Percentiles rank a stretch among this genome's conserved stretches.
phyloP scores from a whole-genome alignment of 2,113 vertebrate genomes.

The Larimichthys polyactis region DNA sequence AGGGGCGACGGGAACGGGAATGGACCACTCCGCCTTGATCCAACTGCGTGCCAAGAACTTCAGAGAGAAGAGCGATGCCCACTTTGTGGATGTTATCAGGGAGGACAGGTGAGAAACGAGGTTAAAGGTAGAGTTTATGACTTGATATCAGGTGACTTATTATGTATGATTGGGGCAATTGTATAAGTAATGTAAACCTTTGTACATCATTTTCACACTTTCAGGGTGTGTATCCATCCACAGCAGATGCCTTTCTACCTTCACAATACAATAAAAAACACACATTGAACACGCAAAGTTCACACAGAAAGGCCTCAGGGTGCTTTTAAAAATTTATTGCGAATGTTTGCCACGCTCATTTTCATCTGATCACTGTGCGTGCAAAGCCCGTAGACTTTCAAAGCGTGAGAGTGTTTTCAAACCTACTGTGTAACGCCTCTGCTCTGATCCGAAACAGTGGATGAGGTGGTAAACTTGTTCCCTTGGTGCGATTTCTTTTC shows the following conservation, averaged over 20 bases:
- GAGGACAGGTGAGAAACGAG: conserved; percentile 93
- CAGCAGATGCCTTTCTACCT: not conserved
- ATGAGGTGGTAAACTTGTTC: not conserved
- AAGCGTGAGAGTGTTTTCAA: not conserved
- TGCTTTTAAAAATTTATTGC: not conserved
- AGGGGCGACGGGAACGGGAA: conserved; percentile 77
- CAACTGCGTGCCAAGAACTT: conserved; percentile 95
- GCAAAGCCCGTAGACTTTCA: not conserved
- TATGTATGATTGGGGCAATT: not conserved
- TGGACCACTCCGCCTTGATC: conserved; percentile 95
- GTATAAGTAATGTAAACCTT: not conserved
- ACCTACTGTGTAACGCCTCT: not conserved
- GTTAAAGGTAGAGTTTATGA: conserved; percentile 47
- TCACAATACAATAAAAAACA: not conserved
- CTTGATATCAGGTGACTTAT: not conserved
- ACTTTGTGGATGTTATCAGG: conserved; percentile 98
- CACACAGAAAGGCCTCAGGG: not conserved
- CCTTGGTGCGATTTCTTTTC: not conserved
- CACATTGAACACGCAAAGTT: not conserved
- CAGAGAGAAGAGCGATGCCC: conserved; percentile 93
- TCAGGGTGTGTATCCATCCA: not conserved
- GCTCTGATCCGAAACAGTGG: too few species aligned
- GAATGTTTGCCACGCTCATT: not conserved
- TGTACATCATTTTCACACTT: not conserved
- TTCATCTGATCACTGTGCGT: not conserved